Evolutionary conservation across 2,888 invertebrate species (phyloP).

Genomic region (Calameuta pallipes): DNA sequence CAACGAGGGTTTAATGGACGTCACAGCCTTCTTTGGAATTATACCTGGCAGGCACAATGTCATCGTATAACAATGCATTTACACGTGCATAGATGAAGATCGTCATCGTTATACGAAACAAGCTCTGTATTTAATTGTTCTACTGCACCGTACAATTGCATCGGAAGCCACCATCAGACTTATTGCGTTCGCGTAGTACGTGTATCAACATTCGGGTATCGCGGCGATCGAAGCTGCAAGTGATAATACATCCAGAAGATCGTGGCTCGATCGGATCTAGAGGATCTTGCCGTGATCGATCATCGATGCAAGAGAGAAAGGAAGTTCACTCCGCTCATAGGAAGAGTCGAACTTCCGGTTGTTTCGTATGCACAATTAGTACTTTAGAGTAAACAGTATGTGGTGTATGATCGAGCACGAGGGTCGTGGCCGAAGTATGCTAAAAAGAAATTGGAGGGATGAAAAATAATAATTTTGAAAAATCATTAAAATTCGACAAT

Average conservation of each 20-base stretch:
- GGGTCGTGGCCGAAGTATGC: conserved; percentile 6
- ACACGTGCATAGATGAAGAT: conserved; percentile 39
- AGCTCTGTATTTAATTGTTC: conserved; percentile 16
- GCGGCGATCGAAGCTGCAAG: background rate
- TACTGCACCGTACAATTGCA: conserved; percentile 39
- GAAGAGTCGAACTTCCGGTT: background rate
- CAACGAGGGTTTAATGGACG: conserved; percentile 37
- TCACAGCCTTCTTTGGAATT: conserved; percentile 31
- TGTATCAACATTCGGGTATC: background rate
- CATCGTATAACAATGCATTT: conserved; percentile 4
- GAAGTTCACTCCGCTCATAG: background rate
- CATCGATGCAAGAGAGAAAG: background rate
- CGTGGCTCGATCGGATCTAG: background rate
- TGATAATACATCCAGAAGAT: background rate
- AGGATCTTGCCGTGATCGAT: background rate
- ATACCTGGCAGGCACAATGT: background rate
- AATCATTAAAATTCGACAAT: background rate
- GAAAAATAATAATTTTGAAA: no score
- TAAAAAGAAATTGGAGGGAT: background rate
- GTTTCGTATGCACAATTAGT: background rate
- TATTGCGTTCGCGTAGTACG: background rate
- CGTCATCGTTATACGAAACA: conserved; percentile 39
- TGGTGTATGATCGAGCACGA: conserved; percentile 25
- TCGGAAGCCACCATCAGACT: background rate
- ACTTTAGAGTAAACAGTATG: conserved; percentile 1